phyloP scores from a whole-genome alignment of 1,140 invertebrate species.

The Leptinotarsa lineolata region DNA sequence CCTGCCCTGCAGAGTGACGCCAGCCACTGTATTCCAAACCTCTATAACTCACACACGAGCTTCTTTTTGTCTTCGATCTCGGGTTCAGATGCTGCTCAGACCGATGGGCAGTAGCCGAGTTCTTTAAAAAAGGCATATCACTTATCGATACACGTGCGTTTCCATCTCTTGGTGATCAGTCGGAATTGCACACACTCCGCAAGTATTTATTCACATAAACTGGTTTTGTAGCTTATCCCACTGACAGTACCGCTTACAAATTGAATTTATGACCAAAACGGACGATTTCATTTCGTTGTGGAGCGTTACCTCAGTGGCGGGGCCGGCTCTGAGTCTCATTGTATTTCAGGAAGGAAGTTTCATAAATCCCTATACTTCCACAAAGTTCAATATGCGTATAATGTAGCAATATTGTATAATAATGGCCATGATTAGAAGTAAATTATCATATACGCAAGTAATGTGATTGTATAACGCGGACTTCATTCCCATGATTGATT shows the following conservation, averaged over 20 bases:
- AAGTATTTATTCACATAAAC: conserved; percentile 21
- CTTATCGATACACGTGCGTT: conserved; percentile 2
- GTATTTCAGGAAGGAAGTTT: too few relatives aligned
- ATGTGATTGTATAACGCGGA: too few relatives aligned
- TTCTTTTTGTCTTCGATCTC: background rate
- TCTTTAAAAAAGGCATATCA: conserved; percentile 10
- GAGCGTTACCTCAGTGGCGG: background rate
- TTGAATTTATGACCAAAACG: conserved; percentile 16
- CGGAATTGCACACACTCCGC: background rate
- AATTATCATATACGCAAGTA: too few relatives aligned
- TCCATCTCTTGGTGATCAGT: conserved; percentile 16
- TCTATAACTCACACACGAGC: background rate
- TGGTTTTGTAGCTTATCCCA: conserved; percentile 21
- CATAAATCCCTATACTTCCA: too few relatives aligned
- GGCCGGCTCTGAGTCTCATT: background rate
- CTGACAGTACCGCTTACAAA: conserved; percentile 20
- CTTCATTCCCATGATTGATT: too few relatives aligned
- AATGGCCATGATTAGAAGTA: too few relatives aligned
- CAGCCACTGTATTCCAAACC: background rate
- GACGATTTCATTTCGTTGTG: conserved; percentile 15
- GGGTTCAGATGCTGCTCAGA: conserved; percentile 1
- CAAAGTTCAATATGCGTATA: too few relatives aligned
- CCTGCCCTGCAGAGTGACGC: background rate
- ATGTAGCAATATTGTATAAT: too few relatives aligned
- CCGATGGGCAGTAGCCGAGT: background rate